Conservation (phyloP, 2,113 vertebrate species). For the Hemiscyllium ocellatum region DNA sequence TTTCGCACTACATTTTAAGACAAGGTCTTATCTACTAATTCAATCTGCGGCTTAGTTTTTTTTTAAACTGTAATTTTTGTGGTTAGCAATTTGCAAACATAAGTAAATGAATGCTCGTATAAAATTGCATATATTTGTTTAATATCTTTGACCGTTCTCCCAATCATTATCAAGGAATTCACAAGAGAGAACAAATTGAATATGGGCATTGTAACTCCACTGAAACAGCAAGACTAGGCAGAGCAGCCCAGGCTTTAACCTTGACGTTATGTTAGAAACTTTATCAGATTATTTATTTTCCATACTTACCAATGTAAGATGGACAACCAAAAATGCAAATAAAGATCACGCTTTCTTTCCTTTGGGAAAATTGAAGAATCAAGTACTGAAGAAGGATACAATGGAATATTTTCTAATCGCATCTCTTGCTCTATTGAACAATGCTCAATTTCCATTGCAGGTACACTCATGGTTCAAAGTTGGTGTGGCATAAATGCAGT, state of each 20-base stretch:
- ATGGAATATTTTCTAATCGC: neutral
- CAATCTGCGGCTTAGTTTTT: too few species aligned
- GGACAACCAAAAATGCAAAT: neutral
- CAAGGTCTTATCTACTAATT: neutral
- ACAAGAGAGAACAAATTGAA: neutral
- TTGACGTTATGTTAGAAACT: neutral
- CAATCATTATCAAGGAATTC: neutral
- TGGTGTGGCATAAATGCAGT: neutral
- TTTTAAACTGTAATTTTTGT: too few species aligned
- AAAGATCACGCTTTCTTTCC: neutral
- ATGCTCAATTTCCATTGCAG: neutral
- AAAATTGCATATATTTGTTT: neutral
- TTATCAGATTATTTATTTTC: neutral
- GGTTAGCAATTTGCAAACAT: too few species aligned
- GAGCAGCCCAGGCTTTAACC: neutral
- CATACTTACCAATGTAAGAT: neutral
- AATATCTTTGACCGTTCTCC: neutral
- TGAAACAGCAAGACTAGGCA: neutral
- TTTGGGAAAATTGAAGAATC: neutral
- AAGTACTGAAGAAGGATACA: neutral
- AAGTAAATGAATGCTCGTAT: neutral
- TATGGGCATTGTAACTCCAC: neutral
- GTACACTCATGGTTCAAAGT: neutral
- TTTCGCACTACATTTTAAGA: neutral
- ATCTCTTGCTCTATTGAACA: neutral